Evolutionary conservation across 2,888 invertebrate species (phyloP).

Genomic region (Cecidostiba fungosa): DNA sequence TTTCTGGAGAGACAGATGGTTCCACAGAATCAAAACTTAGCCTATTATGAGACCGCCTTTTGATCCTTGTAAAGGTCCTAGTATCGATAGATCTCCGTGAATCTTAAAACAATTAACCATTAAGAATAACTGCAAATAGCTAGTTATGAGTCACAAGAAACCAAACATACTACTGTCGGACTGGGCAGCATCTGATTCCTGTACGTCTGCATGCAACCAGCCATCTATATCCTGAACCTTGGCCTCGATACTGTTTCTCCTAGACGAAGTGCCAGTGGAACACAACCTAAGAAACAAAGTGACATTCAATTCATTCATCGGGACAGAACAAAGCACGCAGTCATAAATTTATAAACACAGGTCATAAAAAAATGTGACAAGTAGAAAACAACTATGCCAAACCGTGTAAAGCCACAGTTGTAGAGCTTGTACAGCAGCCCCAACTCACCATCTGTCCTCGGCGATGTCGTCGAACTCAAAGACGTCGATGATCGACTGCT

Average conservation of each 20-base stretch:
- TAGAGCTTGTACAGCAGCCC: neutral
- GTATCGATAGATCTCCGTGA: constrained; percentile 82
- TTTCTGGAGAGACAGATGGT: constrained; percentile 50
- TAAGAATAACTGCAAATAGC: neutral
- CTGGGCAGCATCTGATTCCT: constrained; percentile 35
- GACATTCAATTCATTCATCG: constrained; percentile 14
- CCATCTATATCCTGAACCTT: constrained; percentile 60
- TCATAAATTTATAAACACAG: neutral
- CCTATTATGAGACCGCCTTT: constrained; percentile 81
- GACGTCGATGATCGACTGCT: constrained; percentile 63
- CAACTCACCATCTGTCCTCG: constrained; percentile 60
- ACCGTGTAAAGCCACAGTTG: neutral
- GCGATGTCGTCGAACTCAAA: constrained; percentile 60
- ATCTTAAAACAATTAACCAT: constrained; percentile 62
- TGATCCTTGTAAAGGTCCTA: constrained; percentile 86
- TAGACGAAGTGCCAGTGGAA: constrained; percentile 41
- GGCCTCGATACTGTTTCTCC: constrained; percentile 48
- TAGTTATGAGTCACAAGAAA: neutral
- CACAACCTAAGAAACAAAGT: constrained; percentile 53
- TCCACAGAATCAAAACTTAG: constrained; percentile 54
- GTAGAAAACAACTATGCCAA: neutral
- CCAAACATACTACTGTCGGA: constrained; percentile 48
- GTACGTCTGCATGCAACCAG: constrained; percentile 60
- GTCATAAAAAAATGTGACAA: neutral
- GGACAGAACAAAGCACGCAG: neutral